These are phyloP conservation scores for Zaprionus gabonicus DNA, from an alignment of 1,140 invertebrate species.

Conservation along the genomic window DNA sequence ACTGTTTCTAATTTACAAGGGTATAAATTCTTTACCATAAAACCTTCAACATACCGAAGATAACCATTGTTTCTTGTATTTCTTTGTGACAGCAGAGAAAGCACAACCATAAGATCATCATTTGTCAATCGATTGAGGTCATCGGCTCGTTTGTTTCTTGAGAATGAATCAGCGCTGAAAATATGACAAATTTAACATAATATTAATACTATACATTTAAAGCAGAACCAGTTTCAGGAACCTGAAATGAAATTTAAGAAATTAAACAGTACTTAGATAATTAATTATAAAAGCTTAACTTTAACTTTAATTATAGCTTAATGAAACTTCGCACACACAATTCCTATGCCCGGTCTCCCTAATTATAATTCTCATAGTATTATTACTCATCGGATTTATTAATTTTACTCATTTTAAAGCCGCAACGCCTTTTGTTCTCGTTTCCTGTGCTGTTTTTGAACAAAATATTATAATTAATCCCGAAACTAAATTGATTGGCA, in stretches of 20 bases:
- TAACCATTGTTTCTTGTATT: background rate
- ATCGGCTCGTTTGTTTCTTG: conserved; percentile 33
- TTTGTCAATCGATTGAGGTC: conserved; percentile 49
- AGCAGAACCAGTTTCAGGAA: background rate
- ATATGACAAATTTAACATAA: conserved; percentile 2
- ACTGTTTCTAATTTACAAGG: too few species aligned
- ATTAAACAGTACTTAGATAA: background rate
- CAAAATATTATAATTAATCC: conserved; percentile 12
- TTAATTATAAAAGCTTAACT: background rate
- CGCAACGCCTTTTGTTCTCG: background rate
- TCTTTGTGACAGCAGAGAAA: conserved; percentile 24
- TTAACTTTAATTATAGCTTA: conserved; percentile 1
- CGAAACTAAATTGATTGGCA: conserved; percentile 18
- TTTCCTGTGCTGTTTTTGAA: conserved; percentile 14
- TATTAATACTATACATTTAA: conserved; percentile 2
- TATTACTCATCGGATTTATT: background rate
- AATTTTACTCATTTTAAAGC: background rate
- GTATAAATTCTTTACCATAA: too few species aligned
- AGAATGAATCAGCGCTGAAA: conserved; percentile 18
- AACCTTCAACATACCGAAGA: background rate
- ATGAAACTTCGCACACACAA: background rate
- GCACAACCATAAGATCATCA: conserved; percentile 32
- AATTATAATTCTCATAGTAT: background rate
- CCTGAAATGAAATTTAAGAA: background rate
- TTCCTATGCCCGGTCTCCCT: background rate